phyloP scores from a whole-genome alignment of 2,797 vertebrate genomes.

The Sebastes itinus region DNA sequence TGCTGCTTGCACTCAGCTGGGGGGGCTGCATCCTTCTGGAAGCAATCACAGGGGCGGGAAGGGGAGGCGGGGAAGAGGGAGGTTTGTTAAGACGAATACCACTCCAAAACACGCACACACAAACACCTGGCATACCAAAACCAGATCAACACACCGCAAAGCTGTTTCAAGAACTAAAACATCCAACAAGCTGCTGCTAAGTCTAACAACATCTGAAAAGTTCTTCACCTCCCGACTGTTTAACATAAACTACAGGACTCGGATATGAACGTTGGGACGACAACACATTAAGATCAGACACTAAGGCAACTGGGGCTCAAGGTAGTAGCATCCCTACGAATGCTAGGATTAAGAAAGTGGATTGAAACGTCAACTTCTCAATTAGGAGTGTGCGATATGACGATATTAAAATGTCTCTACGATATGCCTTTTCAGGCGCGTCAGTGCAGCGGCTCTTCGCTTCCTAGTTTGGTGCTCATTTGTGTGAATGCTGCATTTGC shows the following conservation, averaged over 20 bases:
- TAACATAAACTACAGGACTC: background rate
- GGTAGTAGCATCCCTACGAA: accelerated
- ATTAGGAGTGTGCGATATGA: too few species aligned
- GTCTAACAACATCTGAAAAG: background rate
- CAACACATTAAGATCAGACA: background rate
- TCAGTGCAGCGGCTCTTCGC: too few species aligned
- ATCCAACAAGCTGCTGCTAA: background rate
- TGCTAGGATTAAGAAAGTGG: too few species aligned
- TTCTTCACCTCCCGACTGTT: background rate
- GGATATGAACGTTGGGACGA: background rate
- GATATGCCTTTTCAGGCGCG: too few species aligned
- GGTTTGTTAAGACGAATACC: background rate
- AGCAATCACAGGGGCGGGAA: conserved; percentile 50
- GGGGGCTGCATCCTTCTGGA: conserved; percentile 96
- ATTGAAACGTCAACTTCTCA: accelerated
- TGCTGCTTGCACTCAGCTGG: conserved; percentile 98
- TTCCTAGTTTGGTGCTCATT: too few species aligned
- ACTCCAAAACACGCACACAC: background rate
- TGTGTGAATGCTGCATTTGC: too few species aligned
- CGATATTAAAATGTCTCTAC: too few species aligned
- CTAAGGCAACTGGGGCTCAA: accelerated
- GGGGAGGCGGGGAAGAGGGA: too few species aligned
- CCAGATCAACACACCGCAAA: background rate
- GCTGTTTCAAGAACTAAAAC: conserved; percentile 19
- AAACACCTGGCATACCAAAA: background rate